phyloP scores from a whole-genome alignment of 2,888 invertebrate genomes.

The Sialis fuliginosa region DNA sequence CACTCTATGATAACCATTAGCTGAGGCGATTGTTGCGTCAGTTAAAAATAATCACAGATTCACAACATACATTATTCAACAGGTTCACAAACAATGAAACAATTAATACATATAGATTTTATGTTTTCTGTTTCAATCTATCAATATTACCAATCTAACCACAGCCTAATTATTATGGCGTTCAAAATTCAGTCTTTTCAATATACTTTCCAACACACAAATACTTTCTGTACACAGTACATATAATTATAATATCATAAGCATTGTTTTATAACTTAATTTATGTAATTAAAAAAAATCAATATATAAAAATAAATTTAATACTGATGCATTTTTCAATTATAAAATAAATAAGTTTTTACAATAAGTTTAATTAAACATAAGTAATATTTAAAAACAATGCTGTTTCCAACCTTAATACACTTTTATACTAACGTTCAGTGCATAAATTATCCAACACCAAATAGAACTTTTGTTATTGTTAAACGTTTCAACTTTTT shows the following conservation, averaged over 20 bases:
- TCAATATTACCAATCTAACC: background rate
- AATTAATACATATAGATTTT: background rate
- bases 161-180: conserved; percentile 1
- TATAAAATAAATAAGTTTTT: too few species aligned
- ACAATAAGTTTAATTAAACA: too few species aligned
- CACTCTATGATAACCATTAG: background rate
- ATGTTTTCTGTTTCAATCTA: background rate
- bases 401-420: too few species aligned
- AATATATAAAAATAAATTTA: too few species aligned
- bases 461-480: too few species aligned
- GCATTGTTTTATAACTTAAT: background rate
- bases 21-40: background rate
- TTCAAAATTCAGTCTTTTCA: conserved; percentile 1
- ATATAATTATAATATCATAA: background rate
- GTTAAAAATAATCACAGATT: background rate
- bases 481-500: background rate
- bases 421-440: too few species aligned
- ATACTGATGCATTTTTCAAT: too few species aligned
- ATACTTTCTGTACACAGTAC: background rate
- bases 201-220: background rate
- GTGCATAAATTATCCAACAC: too few species aligned
- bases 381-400: too few species aligned
- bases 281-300: too few species aligned
- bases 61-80: background rate
- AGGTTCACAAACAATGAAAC: background rate